A percentile compares a stretch with the other conserved stretches of the same genome.
phyloP scores from a whole-genome alignment of 2,797 vertebrate species.

The Taeniopygia guttata region DNA sequence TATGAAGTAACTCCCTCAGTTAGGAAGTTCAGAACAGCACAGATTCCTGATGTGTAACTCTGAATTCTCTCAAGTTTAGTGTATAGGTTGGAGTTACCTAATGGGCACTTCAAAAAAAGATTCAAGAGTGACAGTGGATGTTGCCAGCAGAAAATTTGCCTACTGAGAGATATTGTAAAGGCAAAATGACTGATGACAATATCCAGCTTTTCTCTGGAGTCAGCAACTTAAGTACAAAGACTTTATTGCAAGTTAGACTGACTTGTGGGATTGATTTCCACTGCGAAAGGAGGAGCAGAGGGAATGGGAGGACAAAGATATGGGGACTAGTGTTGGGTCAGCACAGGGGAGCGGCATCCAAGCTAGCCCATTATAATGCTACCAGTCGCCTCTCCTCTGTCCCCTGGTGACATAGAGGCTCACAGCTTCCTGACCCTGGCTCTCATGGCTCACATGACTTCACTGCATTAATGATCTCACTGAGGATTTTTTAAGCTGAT shows the following conservation, averaged over 20 bases:
- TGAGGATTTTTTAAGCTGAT: slow-evolving; percentile 51
- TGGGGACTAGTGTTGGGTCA: not conserved
- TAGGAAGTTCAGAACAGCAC: not conserved
- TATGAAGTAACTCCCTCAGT: not conserved
- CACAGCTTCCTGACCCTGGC: slow-evolving; percentile 5
- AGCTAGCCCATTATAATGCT: slow-evolving; percentile 20
- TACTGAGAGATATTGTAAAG: not conserved
- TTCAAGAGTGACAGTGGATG: not conserved
- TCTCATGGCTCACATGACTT: not conserved
- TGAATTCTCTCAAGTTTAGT: not conserved
- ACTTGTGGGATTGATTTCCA: not conserved
- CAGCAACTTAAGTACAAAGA: slow-evolving; percentile 21
- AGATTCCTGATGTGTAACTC: not conserved
- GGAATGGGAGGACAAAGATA: not conserved
- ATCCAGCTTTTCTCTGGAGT: slow-evolving; percentile 20
- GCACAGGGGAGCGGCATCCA: rapidly evolving
- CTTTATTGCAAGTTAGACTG: not conserved
- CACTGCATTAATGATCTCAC: slow-evolving; percentile 33
- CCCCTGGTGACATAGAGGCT: not conserved
- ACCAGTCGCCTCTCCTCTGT: not conserved
- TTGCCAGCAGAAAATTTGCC: slow-evolving; percentile 22
- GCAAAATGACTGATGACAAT: slow-evolving; percentile 45
- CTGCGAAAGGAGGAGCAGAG: not conserved
- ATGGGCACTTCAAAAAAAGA: not conserved
- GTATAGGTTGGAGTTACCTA: not conserved